Base-by-base conservation (phyloP, 1,140 invertebrate genomes). In the Drosophila teissieri region DNA sequence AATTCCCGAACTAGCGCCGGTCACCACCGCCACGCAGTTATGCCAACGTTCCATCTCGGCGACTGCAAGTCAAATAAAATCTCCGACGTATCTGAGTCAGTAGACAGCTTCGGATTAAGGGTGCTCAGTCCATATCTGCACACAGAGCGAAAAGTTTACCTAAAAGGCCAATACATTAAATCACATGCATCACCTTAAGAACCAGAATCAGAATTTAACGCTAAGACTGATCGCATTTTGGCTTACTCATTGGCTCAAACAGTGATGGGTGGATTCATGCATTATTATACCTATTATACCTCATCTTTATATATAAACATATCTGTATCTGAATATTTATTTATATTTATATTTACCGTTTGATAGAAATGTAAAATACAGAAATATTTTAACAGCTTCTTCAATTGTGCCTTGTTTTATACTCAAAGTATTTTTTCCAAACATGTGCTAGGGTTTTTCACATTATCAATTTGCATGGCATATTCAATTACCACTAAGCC, bases 1-100 rank as follows among this genome's bases (percentile, higher is more conserved):
- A 6, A 97, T 96, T 0, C 96, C 96, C 0, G 93, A 92, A 58
- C 95, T 96, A 1, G 95, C 95, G 0, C 95, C 96, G 1, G 96
- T 96, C 19, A 97, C 94, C 11, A 96, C 93, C 0, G 95, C 96
- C 0, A 95, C 94, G 63, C 94, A 94, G 40, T 94, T 94, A 1
- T 48, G 61, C 95, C 95, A 96, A 42, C 94, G 93, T 40, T 96
- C 95, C 95, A 96, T 96, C 54, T 8, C 63, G 39, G 40, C n/a
- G 24, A n/a, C 40, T 68, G 22, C 0, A 10, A 24, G n/a, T 3
- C 15, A 31, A 90, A 57, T 86, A 65, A 45, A 53, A 17, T 14
- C 64, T 34, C 31, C 2, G 15, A 24, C 7, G 7, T 8, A 8
- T 17, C 15, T 0, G 3, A 7, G 22, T 37, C 37, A 7, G 12